Base-by-base conservation (phyloP, 2,888 invertebrate species). In the Globia sparganii region DNA sequence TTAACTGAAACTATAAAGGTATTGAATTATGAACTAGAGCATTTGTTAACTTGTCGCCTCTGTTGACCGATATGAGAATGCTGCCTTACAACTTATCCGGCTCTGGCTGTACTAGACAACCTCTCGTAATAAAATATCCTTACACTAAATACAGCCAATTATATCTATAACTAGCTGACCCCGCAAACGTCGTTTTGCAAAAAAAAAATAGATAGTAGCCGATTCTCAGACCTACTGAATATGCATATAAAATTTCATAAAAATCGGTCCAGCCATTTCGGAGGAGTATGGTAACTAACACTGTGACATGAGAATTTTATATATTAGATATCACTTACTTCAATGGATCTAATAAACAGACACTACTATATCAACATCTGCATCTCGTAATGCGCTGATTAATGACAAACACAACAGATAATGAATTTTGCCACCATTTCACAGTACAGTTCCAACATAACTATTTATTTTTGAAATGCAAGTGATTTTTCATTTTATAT, bases 301-400 rank as follows among this genome's bases (percentile, higher is more conserved):
- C n/a, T n/a, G n/a, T n/a, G n/a, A n/a, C n/a, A n/a, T n/a, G n/a
- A n/a, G n/a, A n/a, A n/a, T n/a, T n/a, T n/a, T n/a, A n/a, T n/a
- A n/a, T n/a, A n/a, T n/a, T n/a, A n/a, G n/a, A n/a, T 83, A 87
- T 85, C 88, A 85, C 83, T 86, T 69, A 69, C 58, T 72, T 65
- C 62, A 76, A 72, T 83, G 69, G 81, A 80, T 77, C 34, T 49
- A 75, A 74, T 77, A 72, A 59, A 70, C 37, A 73, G n/a, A 49
- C 9, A 18, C 64, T 77, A 72, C 46, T 46, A 37, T 49, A 62
- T 66, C 59, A 73, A 61, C 37, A 76, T 71, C 66, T 66, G 76
- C 34, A 61, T 46, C 31, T 56, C 34, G 46, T 46, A 72, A 56
- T 67, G 62, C 4, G 6, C 56, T 37, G 11, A 58, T 40, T 31